These are phyloP conservation scores for Mormyrus iriodes DNA, from an alignment of 2,113 vertebrate genomes.

Conservation along the genomic window DNA sequence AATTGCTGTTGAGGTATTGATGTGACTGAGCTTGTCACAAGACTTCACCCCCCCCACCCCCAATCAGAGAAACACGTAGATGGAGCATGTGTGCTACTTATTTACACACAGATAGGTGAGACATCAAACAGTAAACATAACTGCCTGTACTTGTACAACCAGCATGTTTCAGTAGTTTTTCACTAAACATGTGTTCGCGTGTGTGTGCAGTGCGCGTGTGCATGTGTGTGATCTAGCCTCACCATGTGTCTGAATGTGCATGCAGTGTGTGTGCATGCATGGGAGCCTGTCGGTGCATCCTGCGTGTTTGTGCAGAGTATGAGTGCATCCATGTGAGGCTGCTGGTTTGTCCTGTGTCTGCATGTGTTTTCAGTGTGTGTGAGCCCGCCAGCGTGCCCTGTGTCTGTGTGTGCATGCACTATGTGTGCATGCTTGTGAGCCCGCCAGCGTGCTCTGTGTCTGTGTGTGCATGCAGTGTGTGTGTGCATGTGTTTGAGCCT, in stretches of 20 bases:
- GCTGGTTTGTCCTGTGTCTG: not conserved
- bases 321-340: not conserved
- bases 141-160: not conserved
- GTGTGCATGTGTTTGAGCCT: not conserved
- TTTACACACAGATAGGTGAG: not conserved
- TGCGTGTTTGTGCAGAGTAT: not conserved
- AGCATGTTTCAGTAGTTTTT: not conserved
- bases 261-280: not conserved
- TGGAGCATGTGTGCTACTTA: not conserved
- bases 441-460: too few species aligned
- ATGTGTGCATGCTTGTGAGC: not conserved
- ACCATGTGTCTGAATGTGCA: not conserved
- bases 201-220: not conserved
- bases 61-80: not conserved
- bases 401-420: not conserved
- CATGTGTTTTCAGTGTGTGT: not conserved
- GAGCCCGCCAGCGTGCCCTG: not conserved
- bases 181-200: not conserved
- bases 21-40: not conserved
- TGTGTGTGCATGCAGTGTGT: not conserved
- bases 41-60: not conserved
- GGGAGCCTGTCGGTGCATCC: not conserved
- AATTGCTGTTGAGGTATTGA: not conserved
- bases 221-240: not conserved
- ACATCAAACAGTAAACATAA: not conserved